Conservation (phyloP, 2,113 vertebrate genomes). For the Mungos mungo region DNA sequence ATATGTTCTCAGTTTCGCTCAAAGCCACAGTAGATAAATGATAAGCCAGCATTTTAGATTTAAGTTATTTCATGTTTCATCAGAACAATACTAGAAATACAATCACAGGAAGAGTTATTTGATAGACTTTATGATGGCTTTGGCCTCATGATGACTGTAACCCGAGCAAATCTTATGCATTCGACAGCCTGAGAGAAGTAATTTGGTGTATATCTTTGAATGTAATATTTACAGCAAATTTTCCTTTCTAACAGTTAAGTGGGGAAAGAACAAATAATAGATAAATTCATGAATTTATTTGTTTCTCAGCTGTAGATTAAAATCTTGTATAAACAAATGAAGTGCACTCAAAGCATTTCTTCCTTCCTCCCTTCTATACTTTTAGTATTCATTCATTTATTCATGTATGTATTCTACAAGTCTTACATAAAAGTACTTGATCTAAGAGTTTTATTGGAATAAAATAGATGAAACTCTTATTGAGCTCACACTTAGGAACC, state of each 20-base stretch:
- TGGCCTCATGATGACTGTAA: neutral
- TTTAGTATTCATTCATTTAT: neutral
- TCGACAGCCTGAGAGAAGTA: neutral
- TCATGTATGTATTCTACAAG: neutral
- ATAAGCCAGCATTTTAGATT: neutral
- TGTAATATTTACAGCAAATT: neutral
- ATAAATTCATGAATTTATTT: neutral
- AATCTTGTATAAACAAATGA: neutral
- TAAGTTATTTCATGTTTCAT: slow-evolving; percentile 14
- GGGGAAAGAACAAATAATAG: neutral
- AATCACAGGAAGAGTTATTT: neutral
- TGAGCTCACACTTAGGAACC: neutral
- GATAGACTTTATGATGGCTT: neutral
- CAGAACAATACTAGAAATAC: neutral
- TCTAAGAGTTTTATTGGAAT: neutral
- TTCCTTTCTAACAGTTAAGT: neutral
- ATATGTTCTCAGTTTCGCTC: neutral
- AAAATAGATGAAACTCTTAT: neutral
- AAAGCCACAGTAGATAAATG: neutral
- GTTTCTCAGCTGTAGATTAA: neutral
- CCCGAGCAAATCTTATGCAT: neutral
- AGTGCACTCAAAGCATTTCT: neutral
- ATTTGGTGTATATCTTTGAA: neutral
- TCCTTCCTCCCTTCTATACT: neutral
- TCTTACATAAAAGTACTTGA: neutral